Evolutionary conservation across 35 echinoderm and acorn worm genomes (phyloP).

Genomic region (Anneissia japonica): DNA sequence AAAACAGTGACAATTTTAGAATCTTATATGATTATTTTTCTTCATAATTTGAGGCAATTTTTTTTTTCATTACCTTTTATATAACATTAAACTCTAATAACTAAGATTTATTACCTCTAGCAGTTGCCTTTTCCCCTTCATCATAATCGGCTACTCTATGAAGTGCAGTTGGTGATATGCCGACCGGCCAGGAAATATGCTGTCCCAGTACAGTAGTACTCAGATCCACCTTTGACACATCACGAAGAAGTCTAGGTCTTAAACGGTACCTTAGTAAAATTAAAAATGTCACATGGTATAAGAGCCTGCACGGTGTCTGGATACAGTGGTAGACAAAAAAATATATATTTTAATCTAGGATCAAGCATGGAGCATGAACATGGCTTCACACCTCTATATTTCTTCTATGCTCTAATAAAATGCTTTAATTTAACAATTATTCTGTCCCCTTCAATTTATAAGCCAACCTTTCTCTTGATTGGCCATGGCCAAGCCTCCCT

Average conservation of each 20-base stretch:
- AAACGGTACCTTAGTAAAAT: conserved; percentile 39
- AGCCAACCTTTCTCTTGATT: no score
- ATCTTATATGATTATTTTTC: background rate
- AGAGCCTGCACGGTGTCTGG: no score
- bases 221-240: conserved; percentile 22
- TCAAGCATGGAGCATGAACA: no score
- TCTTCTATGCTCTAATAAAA: no score
- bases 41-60: background rate
- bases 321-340: no score
- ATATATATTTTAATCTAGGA: no score
- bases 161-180: conserved; percentile 29
- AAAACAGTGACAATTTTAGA: background rate
- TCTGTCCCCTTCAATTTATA: no score
- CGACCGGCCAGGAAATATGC: conserved; percentile 44
- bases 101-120: conserved; percentile 43
- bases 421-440: no score
- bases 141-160: no score
- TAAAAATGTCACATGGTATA: background rate
- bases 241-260: conserved; percentile 29
- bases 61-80: background rate
- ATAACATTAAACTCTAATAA: background rate
- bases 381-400: no score
- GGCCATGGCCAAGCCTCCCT: no score
- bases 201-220: conserved; percentile 45
- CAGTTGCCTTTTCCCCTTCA: conserved; percentile 70